These are phyloP conservation scores for Heterodera filipjevi DNA, from an alignment of 2,888 invertebrate genomes.

Conservation along the genomic window DNA sequence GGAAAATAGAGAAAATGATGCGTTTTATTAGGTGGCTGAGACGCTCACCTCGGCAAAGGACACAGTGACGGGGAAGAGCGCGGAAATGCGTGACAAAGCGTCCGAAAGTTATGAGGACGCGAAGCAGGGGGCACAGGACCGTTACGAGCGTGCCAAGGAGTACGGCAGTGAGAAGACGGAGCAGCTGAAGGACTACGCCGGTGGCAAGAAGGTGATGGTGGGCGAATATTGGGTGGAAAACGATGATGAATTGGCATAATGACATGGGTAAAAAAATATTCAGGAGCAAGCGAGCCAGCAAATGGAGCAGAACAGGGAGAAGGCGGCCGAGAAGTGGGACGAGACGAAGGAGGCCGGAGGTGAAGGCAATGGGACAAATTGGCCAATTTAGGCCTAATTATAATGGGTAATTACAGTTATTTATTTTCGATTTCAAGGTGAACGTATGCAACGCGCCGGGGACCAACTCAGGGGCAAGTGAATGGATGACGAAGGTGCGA, in stretches of 20 bases:
- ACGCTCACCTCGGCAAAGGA: not conserved
- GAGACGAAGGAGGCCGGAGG: not conserved
- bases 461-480: conserved; percentile 7
- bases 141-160: conserved; percentile 12
- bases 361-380: not conserved
- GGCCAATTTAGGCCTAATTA: not conserved
- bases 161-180: conserved; percentile 7
- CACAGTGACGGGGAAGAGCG: not conserved
- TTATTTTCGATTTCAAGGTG: no score
- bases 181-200: not conserved
- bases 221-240: not conserved
- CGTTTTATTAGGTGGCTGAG: not conserved
- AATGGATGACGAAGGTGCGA: no score
- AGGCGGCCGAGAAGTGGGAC: conserved; percentile 4
- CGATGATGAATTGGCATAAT: no score
- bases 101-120: not conserved
- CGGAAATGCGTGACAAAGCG: not conserved
- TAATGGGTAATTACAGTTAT: not conserved
- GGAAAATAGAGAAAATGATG: no score
- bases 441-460: not conserved
- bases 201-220: not conserved
- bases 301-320: not conserved
- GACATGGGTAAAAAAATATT: not conserved
- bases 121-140: not conserved
- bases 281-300: not conserved